phyloP scores from a whole-genome alignment of 2,888 invertebrate genomes.

The Parnassius apollo region DNA sequence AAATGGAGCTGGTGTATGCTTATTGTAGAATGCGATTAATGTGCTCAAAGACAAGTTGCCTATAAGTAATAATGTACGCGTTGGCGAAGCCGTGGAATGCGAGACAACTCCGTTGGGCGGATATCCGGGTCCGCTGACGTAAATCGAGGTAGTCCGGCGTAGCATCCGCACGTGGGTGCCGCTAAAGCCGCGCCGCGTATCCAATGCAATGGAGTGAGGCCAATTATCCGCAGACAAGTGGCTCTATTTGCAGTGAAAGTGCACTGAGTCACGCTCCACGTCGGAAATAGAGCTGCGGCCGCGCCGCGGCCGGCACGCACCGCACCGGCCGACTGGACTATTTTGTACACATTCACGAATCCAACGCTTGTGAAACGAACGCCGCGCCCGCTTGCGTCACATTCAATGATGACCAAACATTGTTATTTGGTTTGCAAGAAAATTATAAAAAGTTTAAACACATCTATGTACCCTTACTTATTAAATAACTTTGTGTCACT shows the following conservation, averaged over 20 bases:
- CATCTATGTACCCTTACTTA: too few species aligned
- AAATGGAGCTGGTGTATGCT: not conserved
- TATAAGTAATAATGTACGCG: constrained; percentile 4
- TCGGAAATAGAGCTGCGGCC: constrained; percentile 59
- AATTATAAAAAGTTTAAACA: not conserved
- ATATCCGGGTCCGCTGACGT: constrained; percentile 25
- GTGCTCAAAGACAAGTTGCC: not conserved
- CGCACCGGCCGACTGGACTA: constrained; percentile 9
- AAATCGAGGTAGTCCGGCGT: constrained; percentile 28
- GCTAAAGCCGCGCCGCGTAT: constrained; percentile 31
- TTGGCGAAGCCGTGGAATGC: constrained; percentile 19
- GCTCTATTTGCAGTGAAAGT: constrained; percentile 69
- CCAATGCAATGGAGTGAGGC: constrained; percentile 47
- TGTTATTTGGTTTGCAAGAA: not conserved
- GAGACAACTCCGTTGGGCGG: constrained; percentile 20
- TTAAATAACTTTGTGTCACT: too few species aligned
- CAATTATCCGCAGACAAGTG: constrained; percentile 56
- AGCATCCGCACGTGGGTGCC: constrained; percentile 28
- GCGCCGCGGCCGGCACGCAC: constrained; percentile 7
- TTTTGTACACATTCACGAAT: constrained; percentile 17
- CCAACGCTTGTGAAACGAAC: constrained; percentile 4
- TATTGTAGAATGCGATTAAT: constrained; percentile 9
- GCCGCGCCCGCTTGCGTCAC: not conserved
- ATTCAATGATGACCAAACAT: not conserved
- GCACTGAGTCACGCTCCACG: constrained; percentile 62